These are phyloP conservation scores for Dasysyrphus tricinctus DNA, from an alignment of 2,888 invertebrate genomes.

Conservation along the genomic window DNA sequence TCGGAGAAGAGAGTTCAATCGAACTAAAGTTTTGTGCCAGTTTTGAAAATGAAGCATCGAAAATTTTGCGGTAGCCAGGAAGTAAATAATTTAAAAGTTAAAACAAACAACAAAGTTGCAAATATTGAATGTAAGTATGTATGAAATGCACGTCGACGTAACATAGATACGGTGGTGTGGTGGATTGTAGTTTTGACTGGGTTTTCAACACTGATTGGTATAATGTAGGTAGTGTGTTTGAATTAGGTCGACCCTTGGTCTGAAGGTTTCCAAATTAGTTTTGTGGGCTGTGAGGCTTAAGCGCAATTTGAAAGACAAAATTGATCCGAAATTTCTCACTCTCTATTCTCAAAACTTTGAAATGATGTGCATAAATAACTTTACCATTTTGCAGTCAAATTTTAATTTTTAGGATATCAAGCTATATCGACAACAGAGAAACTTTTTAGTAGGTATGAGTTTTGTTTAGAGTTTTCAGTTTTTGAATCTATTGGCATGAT, in stretches of 20 bases:
- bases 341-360: neutral
- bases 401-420: too few relatives aligned
- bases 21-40: constrained; percentile 28
- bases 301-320: neutral
- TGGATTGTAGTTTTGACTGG: neutral
- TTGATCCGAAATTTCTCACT: neutral
- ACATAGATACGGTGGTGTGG: neutral
- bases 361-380: neutral
- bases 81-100: constrained; percentile 35
- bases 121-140: neutral
- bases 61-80: constrained; percentile 29
- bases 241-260: neutral
- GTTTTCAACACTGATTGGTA: neutral
- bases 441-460: too few relatives aligned
- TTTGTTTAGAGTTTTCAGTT: too few relatives aligned
- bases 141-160: constrained; percentile 18
- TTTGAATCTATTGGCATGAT: too few relatives aligned
- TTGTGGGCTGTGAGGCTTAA: neutral
- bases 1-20: neutral
- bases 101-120: neutral
- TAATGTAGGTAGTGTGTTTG: neutral
- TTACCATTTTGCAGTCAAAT: too few relatives aligned
- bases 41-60: constrained; percentile 26
- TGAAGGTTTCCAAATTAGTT: constrained; percentile 5
- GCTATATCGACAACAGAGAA: too few relatives aligned